phyloP scores from a whole-genome alignment of 2,888 invertebrate genomes.

The Arge pagana region DNA sequence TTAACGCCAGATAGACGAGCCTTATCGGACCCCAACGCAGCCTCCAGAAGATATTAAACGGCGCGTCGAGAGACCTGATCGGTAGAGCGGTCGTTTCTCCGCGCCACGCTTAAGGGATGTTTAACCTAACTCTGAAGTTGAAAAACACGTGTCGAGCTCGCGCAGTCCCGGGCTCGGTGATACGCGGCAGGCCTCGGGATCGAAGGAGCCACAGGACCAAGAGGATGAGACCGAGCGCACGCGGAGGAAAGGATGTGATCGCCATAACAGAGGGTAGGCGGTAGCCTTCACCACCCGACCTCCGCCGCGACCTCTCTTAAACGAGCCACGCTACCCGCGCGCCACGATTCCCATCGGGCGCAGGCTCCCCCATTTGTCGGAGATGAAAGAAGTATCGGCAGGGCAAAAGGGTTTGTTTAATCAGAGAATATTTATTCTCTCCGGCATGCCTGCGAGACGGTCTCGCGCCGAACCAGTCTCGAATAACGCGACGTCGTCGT shows the following conservation, averaged over 20 bases:
- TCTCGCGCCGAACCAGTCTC: too few relatives aligned
- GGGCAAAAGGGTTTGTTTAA: slow-evolving; percentile 19
- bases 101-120: slow-evolving; percentile 27
- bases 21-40: slow-evolving; percentile 1
- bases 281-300: slow-evolving; percentile 19
- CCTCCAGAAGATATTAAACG: slow-evolving; percentile 17
- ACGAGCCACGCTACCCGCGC: slow-evolving; percentile 9
- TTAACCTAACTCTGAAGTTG: slow-evolving; percentile 31
- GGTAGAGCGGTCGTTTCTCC: slow-evolving; percentile 9
- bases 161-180: slow-evolving; percentile 20
- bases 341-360: slow-evolving; percentile 19
- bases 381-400: slow-evolving; percentile 21
- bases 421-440: slow-evolving; percentile 17
- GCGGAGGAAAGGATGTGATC: slow-evolving; percentile 13
- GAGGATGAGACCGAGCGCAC: slow-evolving; percentile 10
- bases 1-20: too few relatives aligned
- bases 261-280: slow-evolving; percentile 19
- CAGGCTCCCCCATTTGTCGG: slow-evolving; percentile 14
- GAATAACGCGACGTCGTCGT: too few relatives aligned
- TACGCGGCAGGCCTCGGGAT: slow-evolving; percentile 20
- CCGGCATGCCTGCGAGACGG: slow-evolving; percentile 11
- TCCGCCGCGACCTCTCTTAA: slow-evolving; percentile 14
- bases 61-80: slow-evolving; percentile 19
- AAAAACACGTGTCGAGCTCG: slow-evolving; percentile 31
- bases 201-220: slow-evolving; percentile 9